Evolutionary conservation across 1,140 invertebrate genomes (phyloP).

Genomic region (Anastatus disparis): DNA sequence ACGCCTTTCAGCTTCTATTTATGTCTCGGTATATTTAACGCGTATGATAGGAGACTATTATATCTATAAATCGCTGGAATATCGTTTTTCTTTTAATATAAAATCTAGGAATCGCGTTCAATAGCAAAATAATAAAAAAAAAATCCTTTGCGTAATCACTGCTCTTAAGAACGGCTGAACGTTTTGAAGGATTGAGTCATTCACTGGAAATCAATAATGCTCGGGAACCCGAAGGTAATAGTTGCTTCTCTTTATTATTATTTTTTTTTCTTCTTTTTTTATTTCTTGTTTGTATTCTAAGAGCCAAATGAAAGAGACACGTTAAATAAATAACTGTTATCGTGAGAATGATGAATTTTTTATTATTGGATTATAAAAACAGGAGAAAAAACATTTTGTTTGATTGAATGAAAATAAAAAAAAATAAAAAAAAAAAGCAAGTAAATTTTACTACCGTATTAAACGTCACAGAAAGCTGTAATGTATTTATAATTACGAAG

Average conservation of each 20-base stretch:
- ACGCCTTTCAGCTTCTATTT: slow-evolving; percentile 30
- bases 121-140: too few species aligned
- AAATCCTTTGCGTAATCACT: slow-evolving; percentile 32
- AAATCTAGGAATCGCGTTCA: slow-evolving; percentile 30
- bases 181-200: slow-evolving; percentile 27
- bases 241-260: background rate
- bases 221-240: background rate
- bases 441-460: background rate
- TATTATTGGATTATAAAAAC: slow-evolving; percentile 2
- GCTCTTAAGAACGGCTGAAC: background rate
- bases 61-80: too few species aligned
- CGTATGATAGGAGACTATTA: background rate
- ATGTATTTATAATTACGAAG: background rate
- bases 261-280: background rate
- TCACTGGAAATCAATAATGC: slow-evolving; percentile 35
- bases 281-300: background rate
- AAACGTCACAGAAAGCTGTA: too few species aligned
- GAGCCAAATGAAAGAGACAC: slow-evolving; percentile 8
- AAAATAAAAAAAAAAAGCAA: too few species aligned
- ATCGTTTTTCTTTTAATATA: slow-evolving; percentile 24
- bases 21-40: background rate
- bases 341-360: background rate
- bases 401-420: background rate
- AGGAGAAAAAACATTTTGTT: too few species aligned
- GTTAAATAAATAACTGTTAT: slow-evolving; percentile 24